Base-by-base conservation (phyloP, 2,113 vertebrate species). In the Notechis scutatus region DNA sequence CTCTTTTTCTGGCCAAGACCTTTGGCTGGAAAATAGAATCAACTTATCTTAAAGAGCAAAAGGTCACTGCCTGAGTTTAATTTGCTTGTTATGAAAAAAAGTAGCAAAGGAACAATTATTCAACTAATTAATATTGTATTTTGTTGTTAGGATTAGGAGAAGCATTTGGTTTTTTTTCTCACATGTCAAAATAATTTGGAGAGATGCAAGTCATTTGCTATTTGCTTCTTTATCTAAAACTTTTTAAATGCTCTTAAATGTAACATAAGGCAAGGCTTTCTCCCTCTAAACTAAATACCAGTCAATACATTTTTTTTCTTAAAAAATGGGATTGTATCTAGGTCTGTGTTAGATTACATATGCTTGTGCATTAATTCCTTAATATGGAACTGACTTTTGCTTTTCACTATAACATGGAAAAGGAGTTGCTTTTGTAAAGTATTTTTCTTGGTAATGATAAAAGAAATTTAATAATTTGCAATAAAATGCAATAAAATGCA, bases 381-480 rank as follows among this genome's bases (percentile, higher is more conserved):
- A 91, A 0, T 64, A 81, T 20, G 21, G 1, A 85, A 87, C 64
- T 4, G 47, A 3, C 50, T 0, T 39, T 21, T 87, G 29, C 56
- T 0, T 20, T 23, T 52, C 0, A 42, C 50, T 3, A 52, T 6
- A 85, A 89, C 0, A 23, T 81, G 0, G 87, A 93, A 93, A 88
- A 0, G 47, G 92, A 34, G 89, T 94, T 94, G 14, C 91, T 92
- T 56, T 24, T 92, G 54, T 34, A 69, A 93, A 93, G 0, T 94
- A 11, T 57, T 94, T 81, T 34, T 3, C 61, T 86, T 95, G 88
- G 45, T 88, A 47, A 1, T 56, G 69, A 9, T 89, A 91, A 50
- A 54, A 92, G 5, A 2, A 69, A 89, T 94, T 95, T 93, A 50
- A 91, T 93, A 14, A 89, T 64, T 94, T 93, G 92, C 10, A 34